Percentiles rank a stretch among this genome's conserved stretches.
Evolutionary conservation across 2,113 vertebrate species (phyloP).

Genomic region (Myodes glareolus): DNA sequence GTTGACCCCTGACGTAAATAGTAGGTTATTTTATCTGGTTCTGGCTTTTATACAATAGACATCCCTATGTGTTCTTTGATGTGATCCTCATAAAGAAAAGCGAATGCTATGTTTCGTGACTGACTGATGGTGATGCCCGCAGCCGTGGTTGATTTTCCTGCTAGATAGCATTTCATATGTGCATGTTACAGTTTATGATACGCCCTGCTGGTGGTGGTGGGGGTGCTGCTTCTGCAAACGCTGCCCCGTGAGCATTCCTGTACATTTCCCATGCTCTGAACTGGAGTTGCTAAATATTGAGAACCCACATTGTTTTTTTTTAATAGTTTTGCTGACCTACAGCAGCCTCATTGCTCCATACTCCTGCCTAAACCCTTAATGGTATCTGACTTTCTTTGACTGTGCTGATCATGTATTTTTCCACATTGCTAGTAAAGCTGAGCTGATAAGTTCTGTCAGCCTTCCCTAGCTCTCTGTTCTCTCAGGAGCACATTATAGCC

Average conservation of each 20-base stretch:
- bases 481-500: not conserved
- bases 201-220: not conserved
- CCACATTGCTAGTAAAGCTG: not conserved
- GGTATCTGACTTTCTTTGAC: not conserved
- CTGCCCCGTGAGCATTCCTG: not conserved
- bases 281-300: too few relatives aligned
- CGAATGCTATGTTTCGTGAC: not conserved
- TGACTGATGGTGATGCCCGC: not conserved
- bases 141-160: not conserved
- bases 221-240: not conserved
- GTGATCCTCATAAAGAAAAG: not conserved
- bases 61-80: not conserved
- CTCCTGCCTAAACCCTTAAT: not conserved
- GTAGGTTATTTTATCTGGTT: not conserved
- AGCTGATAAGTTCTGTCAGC: not conserved
- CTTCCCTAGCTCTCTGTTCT: not conserved
- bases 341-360: accelerated
- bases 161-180: not conserved
- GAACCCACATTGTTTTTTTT: not conserved
- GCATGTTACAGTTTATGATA: not conserved
- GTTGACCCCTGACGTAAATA: not conserved
- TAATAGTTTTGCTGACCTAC: not conserved
- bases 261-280: not conserved
- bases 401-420: not conserved
- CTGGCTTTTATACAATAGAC: not conserved